These are phyloP conservation scores for Hemibates koningsi DNA, from an alignment of 2,113 vertebrate genomes.

Conservation along the genomic window DNA sequence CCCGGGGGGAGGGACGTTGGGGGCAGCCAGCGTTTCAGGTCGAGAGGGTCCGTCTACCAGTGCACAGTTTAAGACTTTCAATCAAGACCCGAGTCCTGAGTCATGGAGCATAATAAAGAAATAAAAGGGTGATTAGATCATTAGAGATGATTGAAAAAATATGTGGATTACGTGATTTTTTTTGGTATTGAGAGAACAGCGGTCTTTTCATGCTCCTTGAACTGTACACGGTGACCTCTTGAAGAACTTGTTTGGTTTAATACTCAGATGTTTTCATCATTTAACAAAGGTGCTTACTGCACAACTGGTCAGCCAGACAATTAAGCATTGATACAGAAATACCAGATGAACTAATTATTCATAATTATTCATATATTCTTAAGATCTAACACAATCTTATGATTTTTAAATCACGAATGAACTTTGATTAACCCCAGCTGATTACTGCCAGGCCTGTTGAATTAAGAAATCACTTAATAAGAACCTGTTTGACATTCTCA, in stretches of 20 bases:
- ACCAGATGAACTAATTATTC: not conserved
- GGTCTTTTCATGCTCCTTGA: not conserved
- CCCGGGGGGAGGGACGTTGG: conserved; percentile 9
- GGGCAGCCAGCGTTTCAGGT: not conserved
- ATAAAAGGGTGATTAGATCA: not conserved
- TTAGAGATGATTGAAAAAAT: not conserved
- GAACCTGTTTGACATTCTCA: not conserved
- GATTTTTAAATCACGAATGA: not conserved
- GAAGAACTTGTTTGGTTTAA: not conserved
- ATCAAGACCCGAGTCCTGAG: not conserved
- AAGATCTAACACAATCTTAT: not conserved
- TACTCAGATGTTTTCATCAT: not conserved
- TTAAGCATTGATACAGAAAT: not conserved
- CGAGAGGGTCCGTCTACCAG: conserved; percentile 1
- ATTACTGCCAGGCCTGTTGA: not conserved
- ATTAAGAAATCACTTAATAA: not conserved
- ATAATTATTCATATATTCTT: not conserved
- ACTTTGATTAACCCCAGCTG: not conserved
- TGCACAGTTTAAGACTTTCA: not conserved
- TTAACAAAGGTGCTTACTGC: not conserved
- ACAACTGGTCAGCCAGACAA: not conserved
- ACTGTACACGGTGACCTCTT: not conserved
- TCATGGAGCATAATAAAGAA: not conserved
- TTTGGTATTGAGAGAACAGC: not conserved
- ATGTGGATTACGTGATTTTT: not conserved